phyloP scores from a whole-genome alignment of 2,113 vertebrate species.

The Elanoides forficatus region DNA sequence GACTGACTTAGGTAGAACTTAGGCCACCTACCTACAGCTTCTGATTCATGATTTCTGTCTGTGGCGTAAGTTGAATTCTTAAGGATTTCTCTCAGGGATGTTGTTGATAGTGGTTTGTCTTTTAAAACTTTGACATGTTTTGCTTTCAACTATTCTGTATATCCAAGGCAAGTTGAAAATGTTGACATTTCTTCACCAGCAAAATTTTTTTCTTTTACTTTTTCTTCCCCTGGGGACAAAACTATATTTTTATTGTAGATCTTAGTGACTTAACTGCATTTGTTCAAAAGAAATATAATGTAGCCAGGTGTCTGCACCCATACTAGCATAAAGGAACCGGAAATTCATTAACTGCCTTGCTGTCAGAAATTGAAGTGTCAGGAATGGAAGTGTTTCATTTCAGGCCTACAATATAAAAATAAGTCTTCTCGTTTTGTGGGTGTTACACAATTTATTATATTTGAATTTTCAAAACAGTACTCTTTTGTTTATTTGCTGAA shows the following conservation, averaged over 20 bases:
- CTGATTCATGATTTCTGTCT: not conserved
- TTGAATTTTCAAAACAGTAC: not conserved
- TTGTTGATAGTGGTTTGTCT: not conserved
- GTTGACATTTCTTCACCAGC: not conserved
- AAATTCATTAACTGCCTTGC: not conserved
- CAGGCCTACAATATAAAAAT: not conserved
- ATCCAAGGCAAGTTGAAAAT: not conserved
- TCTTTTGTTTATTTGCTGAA: not conserved
- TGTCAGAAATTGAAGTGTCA: not conserved
- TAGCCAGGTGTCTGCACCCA: not conserved
- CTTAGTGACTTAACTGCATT: not conserved
- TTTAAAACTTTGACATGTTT: not conserved
- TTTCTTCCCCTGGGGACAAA: not conserved
- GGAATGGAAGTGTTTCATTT: not conserved
- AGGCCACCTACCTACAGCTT: not conserved
- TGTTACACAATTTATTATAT: not conserved
- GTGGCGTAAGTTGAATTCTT: not conserved
- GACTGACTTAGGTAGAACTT: not conserved
- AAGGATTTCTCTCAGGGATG: not conserved
- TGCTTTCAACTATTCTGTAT: not conserved
- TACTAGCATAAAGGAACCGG: not conserved
- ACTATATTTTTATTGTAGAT: not conserved
- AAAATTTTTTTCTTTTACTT: not conserved
- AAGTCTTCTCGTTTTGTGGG: not conserved
- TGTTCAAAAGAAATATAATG: not conserved